Evolutionary conservation across 2,797 vertebrate genomes (phyloP), one percentile per base, ranked within the genome.

Genomic region (Parauchenoglanis punctatus): DNA sequence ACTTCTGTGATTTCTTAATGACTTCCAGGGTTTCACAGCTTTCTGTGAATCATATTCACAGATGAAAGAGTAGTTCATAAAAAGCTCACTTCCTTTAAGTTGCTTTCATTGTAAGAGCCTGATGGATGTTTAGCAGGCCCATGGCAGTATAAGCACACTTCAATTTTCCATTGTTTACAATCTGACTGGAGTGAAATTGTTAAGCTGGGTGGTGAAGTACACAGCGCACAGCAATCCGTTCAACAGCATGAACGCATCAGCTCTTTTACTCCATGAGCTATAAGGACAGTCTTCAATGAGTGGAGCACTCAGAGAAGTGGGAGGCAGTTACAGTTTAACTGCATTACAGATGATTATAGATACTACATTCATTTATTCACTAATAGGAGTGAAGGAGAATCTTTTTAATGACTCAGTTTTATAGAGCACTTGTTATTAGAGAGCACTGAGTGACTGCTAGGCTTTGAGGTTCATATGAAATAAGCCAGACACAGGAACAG

Each of bases 401-500:
- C 15, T 40, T 56, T 86, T 56, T 13, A 54, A 76, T 76, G 20
- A 72, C 46, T 70, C 23, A 18, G 17, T 70, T 18, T 18, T 78
- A 4, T 2, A 72, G 46, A 7, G 40, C 4, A 52, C 76, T 81
- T 52, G n/a, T 84, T 35, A 56, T 40, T 68, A 13, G 15, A 54
- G 46, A 58, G 49, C 49, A 70, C 25, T 8, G 65, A 40, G 31
- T 35, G 49, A 61, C 35, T 44, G 56, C 35, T 25, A 54, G 31
- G 68, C 28, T 84, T 56, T 78, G 54, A 52, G 3, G 2, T 11
- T 65, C 23, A 35, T 13, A 10, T 56, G 63, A 80, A 8, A 80
- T 56, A 23, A 80, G 44, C 59, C 56, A 85, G 3, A 63, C 25
- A 68, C 75, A 88, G 58, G 44, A 85, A 81, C 18, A 85, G 68